Percentiles rank a stretch among this genome's conserved stretches.
phyloP scores from a whole-genome alignment of 2,888 invertebrate genomes.

The Hirudinaria manillensis region DNA sequence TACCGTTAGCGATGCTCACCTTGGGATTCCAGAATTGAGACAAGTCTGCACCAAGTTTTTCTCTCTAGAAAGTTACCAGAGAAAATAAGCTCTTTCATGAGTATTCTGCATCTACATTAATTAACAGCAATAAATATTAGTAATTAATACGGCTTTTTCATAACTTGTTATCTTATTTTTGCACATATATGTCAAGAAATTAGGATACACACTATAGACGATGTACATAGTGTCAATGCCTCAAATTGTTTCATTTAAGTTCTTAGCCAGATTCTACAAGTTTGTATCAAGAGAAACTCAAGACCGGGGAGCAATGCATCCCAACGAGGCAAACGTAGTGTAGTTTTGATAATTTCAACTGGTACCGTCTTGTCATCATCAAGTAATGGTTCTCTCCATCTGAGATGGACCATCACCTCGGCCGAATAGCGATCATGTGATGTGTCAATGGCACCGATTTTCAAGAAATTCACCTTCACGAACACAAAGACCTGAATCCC shows the following conservation, averaged over 20 bases:
- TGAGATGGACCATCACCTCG: slow-evolving; percentile 24
- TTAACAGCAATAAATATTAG: no score
- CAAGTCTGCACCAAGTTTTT: neutral
- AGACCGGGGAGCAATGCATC: neutral
- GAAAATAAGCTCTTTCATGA: neutral
- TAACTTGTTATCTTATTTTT: no score
- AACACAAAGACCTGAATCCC: slow-evolving; percentile 11
- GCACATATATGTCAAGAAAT: no score
- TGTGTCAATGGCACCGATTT: slow-evolving; percentile 29
- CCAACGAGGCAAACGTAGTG: no score
- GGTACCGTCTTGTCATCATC: slow-evolving; percentile 9
- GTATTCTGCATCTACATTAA: neutral
- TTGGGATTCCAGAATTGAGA: slow-evolving; percentile 38
- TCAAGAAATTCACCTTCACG: slow-evolving; percentile 22
- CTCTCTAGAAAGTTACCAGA: neutral
- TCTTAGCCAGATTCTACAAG: no score
- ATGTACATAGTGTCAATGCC: no score
- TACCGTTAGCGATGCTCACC: slow-evolving; percentile 37
- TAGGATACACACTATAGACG: no score
- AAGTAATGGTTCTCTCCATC: slow-evolving; percentile 24
- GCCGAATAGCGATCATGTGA: slow-evolving; percentile 25
- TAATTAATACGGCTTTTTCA: no score
- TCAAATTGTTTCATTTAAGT: no score
- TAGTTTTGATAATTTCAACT: no score
- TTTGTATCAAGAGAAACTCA: neutral